phyloP scores from a whole-genome alignment of 2,797 vertebrate genomes.

The Bradypus variegatus region DNA sequence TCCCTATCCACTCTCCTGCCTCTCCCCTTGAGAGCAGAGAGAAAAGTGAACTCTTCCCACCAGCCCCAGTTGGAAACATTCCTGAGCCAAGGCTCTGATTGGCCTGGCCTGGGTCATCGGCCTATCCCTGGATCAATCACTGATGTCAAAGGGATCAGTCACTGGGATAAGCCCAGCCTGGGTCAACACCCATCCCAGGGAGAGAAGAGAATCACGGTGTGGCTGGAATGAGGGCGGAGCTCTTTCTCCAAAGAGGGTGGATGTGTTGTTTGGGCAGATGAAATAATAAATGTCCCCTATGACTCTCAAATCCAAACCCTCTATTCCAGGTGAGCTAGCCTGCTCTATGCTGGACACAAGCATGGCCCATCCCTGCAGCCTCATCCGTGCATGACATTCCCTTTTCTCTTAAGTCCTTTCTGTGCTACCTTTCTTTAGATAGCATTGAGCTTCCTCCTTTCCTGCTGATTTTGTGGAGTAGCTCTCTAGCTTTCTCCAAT shows the following conservation, averaged over 20 bases:
- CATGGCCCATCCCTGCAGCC: neutral
- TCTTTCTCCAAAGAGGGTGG: neutral
- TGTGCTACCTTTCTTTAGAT: neutral
- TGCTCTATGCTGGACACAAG: neutral
- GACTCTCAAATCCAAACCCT: neutral
- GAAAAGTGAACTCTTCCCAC: neutral
- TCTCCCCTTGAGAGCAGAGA: neutral
- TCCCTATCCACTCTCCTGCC: neutral
- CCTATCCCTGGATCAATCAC: neutral
- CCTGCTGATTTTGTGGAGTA: neutral
- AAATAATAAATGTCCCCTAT: neutral
- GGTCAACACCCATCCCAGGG: neutral
- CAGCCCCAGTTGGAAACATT: neutral
- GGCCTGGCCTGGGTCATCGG: neutral
- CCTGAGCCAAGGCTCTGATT: neutral
- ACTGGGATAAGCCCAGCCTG: neutral
- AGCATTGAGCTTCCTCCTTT: neutral
- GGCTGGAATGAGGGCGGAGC: neutral
- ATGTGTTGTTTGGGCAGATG: neutral
- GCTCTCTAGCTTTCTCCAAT: neutral
- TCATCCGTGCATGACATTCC: too few species aligned
- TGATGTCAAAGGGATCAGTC: neutral
- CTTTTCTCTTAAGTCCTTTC: neutral
- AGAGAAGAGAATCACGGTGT: neutral
- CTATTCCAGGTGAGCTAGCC: neutral